These are phyloP conservation scores for Hybognathus amarus DNA, from an alignment of 2,797 vertebrate genomes.

Conservation along the genomic window DNA sequence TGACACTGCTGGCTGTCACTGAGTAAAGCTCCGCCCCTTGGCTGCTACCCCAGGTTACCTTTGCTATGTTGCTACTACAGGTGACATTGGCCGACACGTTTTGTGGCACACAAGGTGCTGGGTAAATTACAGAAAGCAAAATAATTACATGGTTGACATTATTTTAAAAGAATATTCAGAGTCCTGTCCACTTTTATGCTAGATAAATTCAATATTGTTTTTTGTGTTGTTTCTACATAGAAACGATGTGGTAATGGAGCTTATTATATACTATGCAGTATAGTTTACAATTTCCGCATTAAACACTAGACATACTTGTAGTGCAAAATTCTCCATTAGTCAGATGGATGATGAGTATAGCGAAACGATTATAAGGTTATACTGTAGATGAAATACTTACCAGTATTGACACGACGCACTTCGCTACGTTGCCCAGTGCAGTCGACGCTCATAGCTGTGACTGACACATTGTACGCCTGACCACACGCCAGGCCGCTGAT, in stretches of 20 bases:
- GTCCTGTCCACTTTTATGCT: not conserved
- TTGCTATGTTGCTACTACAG: slow-evolving; percentile 47
- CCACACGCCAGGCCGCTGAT: slow-evolving; percentile 72
- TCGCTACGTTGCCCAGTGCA: slow-evolving; percentile 70
- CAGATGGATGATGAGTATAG: not conserved
- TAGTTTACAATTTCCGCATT: not conserved
- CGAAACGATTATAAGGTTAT: not conserved
- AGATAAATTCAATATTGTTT: not conserved
- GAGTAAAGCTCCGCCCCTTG: slow-evolving; percentile 44
- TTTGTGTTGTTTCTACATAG: not conserved
- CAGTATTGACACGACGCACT: slow-evolving; percentile 61
- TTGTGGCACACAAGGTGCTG: slow-evolving; percentile 56
- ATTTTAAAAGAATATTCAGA: not conserved
- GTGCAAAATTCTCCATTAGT: not conserved
- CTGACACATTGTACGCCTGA: slow-evolving; percentile 70
- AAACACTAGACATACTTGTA: not conserved
- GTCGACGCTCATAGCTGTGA: slow-evolving; percentile 61
- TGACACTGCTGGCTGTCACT: slow-evolving; percentile 48
- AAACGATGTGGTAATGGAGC: not conserved
- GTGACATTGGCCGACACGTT: slow-evolving; percentile 42
- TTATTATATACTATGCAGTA: not conserved
- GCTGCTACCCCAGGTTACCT: slow-evolving; percentile 50
- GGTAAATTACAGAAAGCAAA: not conserved
- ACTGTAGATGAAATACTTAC: slow-evolving; percentile 49
- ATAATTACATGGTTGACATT: not conserved